These are phyloP conservation scores for Ips nitidus DNA, from an alignment of 1,140 invertebrate species.

Conservation along the genomic window DNA sequence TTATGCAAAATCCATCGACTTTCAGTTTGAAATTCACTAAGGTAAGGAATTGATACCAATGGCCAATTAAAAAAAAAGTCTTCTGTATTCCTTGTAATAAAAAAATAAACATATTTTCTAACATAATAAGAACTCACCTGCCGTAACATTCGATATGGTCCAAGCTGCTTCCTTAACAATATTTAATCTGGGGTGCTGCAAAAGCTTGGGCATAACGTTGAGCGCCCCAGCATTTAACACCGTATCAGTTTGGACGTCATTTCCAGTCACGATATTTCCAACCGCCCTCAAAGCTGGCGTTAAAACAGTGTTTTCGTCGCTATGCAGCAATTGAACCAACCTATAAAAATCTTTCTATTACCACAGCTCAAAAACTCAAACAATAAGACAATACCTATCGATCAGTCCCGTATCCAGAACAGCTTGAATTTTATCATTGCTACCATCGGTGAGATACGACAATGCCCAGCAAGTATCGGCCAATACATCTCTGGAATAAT, in stretches of 20 bases:
- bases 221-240: conserved; percentile 83
- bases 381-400: conserved; percentile 14
- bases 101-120: background rate
- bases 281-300: conserved; percentile 88
- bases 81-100: background rate
- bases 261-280: conserved; percentile 88
- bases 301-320: conserved; percentile 71
- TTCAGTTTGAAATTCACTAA: background rate
- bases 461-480: conserved; percentile 96
- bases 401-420: conserved; percentile 75
- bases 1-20: background rate
- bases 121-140: conserved; percentile 60
- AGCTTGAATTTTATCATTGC: conserved; percentile 89
- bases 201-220: conserved; percentile 66
- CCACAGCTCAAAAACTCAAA: background rate
- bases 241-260: conserved; percentile 84
- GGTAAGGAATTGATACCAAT: background rate
- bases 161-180: conserved; percentile 95
- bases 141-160: conserved; percentile 99
- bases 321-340: conserved; percentile 74
- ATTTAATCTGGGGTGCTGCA: conserved; percentile 68
- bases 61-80: too few species aligned
- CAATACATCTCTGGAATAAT: conserved; percentile 64
- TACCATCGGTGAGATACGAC: conserved; percentile 93
- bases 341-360: conserved; percentile 13